phyloP scores from a whole-genome alignment of 2,888 invertebrate genomes.

The Coecobrya sp. region DNA sequence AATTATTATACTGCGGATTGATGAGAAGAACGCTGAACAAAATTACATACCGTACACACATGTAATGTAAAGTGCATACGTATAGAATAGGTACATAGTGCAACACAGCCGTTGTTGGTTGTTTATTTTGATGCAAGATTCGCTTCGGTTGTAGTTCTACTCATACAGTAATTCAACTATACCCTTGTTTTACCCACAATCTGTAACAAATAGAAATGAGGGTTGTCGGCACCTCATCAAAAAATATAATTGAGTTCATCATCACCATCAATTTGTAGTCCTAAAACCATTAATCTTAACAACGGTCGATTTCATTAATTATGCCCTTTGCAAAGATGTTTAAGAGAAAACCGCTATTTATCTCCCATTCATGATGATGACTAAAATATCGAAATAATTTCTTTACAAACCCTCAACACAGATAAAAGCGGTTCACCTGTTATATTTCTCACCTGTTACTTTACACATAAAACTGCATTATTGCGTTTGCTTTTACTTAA shows the following conservation, averaged over 20 bases:
- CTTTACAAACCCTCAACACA: not conserved
- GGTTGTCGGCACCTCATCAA: constrained; percentile 76
- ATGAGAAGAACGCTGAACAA: too few species aligned
- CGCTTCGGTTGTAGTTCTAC: constrained; percentile 3
- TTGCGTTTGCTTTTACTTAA: too few species aligned
- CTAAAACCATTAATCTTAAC: constrained; percentile 71
- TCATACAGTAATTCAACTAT: not conserved
- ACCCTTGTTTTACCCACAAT: not conserved
- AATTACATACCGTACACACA: too few species aligned
- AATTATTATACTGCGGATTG: too few species aligned
- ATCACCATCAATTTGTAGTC: constrained; percentile 56
- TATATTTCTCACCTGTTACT: constrained; percentile 64
- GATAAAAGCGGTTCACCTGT: constrained; percentile 59
- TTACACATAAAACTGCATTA: not conserved
- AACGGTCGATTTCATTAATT: constrained; percentile 53
- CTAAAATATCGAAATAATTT: not conserved
- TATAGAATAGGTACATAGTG: not conserved
- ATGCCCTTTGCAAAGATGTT: constrained; percentile 18
- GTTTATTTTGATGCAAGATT: constrained; percentile 40
- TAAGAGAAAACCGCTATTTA: constrained; percentile 32
- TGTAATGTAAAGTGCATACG: too few species aligned
- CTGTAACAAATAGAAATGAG: constrained; percentile 6
- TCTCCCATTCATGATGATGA: not conserved
- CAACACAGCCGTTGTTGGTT: not conserved
- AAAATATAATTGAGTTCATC: constrained; percentile 58